Evolutionary conservation across 92 coral and sea anemone genomes (phyloP), one percentile per base, ranked within the genome.

Genomic region (Plumapathes pennacea): DNA sequence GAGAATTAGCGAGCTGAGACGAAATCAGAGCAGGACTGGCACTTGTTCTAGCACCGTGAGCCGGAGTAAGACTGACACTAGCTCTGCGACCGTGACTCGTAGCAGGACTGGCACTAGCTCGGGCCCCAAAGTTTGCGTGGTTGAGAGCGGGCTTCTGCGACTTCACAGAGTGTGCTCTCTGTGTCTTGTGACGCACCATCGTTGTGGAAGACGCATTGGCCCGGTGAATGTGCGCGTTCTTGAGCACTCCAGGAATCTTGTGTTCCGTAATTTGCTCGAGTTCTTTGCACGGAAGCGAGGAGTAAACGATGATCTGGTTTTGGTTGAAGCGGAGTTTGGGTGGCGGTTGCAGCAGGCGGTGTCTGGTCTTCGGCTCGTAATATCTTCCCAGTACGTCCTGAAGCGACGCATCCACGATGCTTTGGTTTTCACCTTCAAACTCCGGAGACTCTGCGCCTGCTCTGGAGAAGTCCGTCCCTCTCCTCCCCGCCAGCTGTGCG

Each of bases 261-360:
- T 94, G 96, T 30, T 94, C 96, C 46, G 56, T 83, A 20, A 94
- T 25, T 10, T 78, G 25, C 30, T 89, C 90, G 31, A 94, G 88
- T 6, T 94, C 99, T 62, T 84, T 89, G 45, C 80, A 84, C 12
- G 89, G 80, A 18, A 94, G 53, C 31, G 95, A 94, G 13, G 99
- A 84, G 44, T 84, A 94, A 15, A 94, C 99, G 0, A 94, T 81
- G 31, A 94, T 72, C 56, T 94, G 99, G 43, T 94, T 83, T 20
- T 94, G 94, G 58, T 81, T 94, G 67, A 89, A 84, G 25, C 72
- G 72, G 15, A 91, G 88, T 66, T 73, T 84, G 9, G 90, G 96
- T 26, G 89, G 65, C 25, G 86, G 85, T 12, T 94, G 96, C 23
- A 90, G 60, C 38, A 82, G 69, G 4, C 90, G 86, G 40, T 94